Evolutionary conservation across 30 jellyfish, hydroid and myxozoan genomes (phyloP).

Genomic region (Hydractinia symbiolongicarpus): DNA sequence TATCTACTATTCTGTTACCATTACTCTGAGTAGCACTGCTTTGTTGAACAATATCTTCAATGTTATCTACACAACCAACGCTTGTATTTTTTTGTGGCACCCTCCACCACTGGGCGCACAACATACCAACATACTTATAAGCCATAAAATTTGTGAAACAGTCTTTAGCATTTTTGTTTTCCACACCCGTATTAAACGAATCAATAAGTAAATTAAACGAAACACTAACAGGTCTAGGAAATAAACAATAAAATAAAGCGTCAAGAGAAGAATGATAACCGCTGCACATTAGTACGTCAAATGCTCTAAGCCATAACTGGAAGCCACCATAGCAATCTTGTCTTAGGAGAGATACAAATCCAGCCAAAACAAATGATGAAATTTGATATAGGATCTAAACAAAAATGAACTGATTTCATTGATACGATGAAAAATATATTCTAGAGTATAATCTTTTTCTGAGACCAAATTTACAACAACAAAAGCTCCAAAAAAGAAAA

Average conservation of each 20-base stretch:
- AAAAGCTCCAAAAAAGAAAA: background rate
- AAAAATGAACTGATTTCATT: background rate
- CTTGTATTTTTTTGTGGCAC: too few species aligned
- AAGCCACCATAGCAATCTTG: constrained; percentile 25
- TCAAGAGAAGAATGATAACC: constrained; percentile 7
- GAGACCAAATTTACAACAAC: background rate
- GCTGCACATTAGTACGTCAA: constrained; percentile 20
- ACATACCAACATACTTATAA: background rate
- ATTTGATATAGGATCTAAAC: constrained; percentile 39
- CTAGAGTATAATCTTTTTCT: background rate
- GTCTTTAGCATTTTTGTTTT: background rate
- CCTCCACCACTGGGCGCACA: background rate
- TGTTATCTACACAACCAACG: too few species aligned
- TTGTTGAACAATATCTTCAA: too few species aligned
- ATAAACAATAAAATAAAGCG: background rate
- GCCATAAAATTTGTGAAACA: constrained; percentile 12
- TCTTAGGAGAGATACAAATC: constrained; percentile 29
- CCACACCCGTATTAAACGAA: background rate
- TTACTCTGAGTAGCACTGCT: too few species aligned
- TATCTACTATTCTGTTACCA: too few species aligned
- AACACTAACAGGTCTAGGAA: constrained; percentile 9
- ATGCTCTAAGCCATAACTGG: constrained; percentile 48
- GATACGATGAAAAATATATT: background rate
- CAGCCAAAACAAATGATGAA: constrained; percentile 33
- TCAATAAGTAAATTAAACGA: background rate